Percentiles rank a stretch among this genome's conserved stretches.
Evolutionary conservation across 2,888 invertebrate species (phyloP).

Genomic region (Tetragonula carbonaria): DNA sequence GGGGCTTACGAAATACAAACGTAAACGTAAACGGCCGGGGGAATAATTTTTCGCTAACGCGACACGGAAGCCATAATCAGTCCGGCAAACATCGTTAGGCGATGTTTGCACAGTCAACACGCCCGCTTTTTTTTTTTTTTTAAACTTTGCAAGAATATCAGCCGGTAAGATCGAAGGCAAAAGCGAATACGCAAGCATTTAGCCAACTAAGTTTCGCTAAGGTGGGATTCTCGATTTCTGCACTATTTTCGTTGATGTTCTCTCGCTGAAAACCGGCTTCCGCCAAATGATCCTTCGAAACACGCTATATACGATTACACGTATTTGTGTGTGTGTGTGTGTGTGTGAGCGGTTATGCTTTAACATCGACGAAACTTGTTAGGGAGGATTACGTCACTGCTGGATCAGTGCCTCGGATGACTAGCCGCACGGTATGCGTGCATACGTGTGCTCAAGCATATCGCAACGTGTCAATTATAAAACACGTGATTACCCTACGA

Average conservation of each 20-base stretch:
- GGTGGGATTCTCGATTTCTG: not conserved
- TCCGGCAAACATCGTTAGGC: not conserved
- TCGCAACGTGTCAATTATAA: not conserved
- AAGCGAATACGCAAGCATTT: no score
- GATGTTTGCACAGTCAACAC: not conserved
- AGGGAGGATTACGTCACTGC: conserved; percentile 66
- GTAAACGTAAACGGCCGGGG: no score
- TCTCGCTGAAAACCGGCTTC: conserved; percentile 50
- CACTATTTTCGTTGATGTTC: conserved; percentile 59
- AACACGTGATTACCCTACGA: not conserved
- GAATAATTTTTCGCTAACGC: no score
- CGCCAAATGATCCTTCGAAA: conserved; percentile 33
- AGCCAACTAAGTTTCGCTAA: not conserved
- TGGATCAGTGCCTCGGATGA: conserved; percentile 55
- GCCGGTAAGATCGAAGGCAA: not conserved
- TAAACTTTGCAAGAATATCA: not conserved
- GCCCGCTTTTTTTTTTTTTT: not conserved
- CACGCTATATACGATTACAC: conserved; percentile 7
- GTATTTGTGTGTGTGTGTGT: not conserved
- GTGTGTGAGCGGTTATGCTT: not conserved
- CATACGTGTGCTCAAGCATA: not conserved
- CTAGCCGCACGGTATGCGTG: conserved; percentile 1
- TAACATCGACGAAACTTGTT: conserved; percentile 59
- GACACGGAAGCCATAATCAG: no score
- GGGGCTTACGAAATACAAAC: no score